Evolutionary conservation across 2,113 vertebrate species (phyloP).

Genomic region (Ardeotis arabs): DNA sequence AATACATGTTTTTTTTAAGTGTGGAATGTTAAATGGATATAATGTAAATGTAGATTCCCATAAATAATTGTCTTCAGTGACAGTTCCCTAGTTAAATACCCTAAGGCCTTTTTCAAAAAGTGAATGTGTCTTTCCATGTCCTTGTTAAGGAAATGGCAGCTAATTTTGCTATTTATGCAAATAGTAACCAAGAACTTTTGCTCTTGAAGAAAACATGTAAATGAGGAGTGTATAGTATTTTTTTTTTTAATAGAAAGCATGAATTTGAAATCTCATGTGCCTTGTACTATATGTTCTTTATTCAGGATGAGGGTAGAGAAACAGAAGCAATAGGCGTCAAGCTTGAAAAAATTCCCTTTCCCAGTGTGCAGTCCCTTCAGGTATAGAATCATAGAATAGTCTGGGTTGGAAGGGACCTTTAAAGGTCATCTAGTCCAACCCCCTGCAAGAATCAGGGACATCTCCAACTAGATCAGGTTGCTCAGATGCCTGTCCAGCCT

Average conservation of each 20-base stretch:
- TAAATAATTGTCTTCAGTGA: background rate
- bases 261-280: background rate
- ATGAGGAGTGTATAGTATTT: background rate
- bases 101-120: background rate
- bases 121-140: background rate
- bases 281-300: rapidly evolving
- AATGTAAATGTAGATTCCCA: background rate
- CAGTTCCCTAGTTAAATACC: background rate
- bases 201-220: background rate
- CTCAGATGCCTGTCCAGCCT: too few species aligned
- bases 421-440: too few species aligned
- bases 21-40: background rate
- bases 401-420: too few species aligned
- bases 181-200: rapidly evolving
- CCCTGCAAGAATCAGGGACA: too few species aligned
- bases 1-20: background rate
- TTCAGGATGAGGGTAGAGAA: background rate
- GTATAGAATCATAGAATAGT: background rate
- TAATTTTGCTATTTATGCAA: background rate
- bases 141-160: background rate
- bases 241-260: background rate
- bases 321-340: background rate
- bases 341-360: background rate
- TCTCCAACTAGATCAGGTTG: too few species aligned
- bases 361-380: background rate